Base-by-base conservation (phyloP, 2,888 invertebrate species). In the Epistrophella euchroma region DNA sequence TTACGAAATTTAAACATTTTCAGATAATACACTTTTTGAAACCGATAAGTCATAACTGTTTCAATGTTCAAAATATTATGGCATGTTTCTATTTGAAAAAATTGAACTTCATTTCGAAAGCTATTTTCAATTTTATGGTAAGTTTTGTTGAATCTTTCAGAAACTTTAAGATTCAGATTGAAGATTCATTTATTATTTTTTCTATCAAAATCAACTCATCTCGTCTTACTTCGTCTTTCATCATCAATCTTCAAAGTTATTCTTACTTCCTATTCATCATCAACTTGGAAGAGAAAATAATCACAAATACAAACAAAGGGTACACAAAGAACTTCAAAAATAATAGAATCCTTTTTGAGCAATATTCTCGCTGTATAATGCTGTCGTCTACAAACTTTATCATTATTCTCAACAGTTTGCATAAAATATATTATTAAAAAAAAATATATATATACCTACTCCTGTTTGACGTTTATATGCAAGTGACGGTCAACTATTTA, bases 311-410 rank as follows among this genome's bases (percentile, higher is more conserved):
- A 72, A 64, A 56, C 56, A 72, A 45, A 72, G 13, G 28, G 15
- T 50, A 68, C 68, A 68, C 68, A 68, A 68, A 52, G 68, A 52
- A 68, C 68, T 52, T 52, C 47, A 50, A 68, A 70, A 52, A 28
- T 52, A 35, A 58, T 58, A 19, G 25, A 52, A 64, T 66, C 56
- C n/a, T n/a, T 35, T 58, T 56, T 45, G 22, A 79, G 72, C 52
- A 81, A 70, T 45, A 32, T 62, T 55, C 62, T 19, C 32, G 19
- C 47, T 32, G n/a, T 15, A 19, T 22, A 55, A 45, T 47, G 35
- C 45, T 66, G 71, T 58, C 66, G 82, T 77, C 77, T 68, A 55
- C 77, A 82, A 72, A 77, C 77, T 76, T 81, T 71, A 74, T 62
- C 43, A 60, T 64, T 68, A 76, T 76, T 68, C 40, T 68, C 58